Evolutionary conservation across 1,140 invertebrate genomes (phyloP), one percentile per base, ranked within the genome.

Genomic region (Drosophila elegans): DNA sequence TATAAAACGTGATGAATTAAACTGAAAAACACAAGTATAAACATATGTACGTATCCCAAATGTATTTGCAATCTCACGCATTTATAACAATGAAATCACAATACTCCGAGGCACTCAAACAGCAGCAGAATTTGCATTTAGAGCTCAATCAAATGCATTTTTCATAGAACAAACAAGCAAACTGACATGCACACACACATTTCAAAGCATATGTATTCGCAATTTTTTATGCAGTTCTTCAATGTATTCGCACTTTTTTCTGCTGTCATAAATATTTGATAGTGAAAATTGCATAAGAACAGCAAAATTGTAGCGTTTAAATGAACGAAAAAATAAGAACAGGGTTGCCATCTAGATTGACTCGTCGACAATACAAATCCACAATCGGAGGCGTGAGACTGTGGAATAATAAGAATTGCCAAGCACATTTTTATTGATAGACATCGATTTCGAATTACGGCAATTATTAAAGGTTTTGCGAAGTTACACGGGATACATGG

Each of bases 61-160:
- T 73, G 51, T 76, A 78, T 83, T 71, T 66, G 38, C 49, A 69
- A 55, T 57, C 64, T 66, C 71, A 83, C 73, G 80, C 80, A 72
- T 75, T 83, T 79, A 76, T 78, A 86, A 85, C 82, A 86, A 86
- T 88, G 79, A 88, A 88, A 86, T 76, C 75, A 72, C 74, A 86
- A 88, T 69, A 71, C 67, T 46, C 66, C 56, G 60, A 71, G 69
- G 68, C 59, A 62, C 56, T 51, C 46, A 74, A 62, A 79, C 68
- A 71, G 46, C 54, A 52, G 3, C 36, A n/a, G n/a, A 82, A 86
- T 86, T 86, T 88, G 79, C 82, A 86, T 88, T 86, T 86, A 38
- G 71, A 83, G 82, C 82, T 86, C 82, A 86, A 83, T 88, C 75
- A 76, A 83, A 88, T 86, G 84, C 82, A 82, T 88, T 86, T 82